Percentiles rank a stretch among this genome's conserved stretches.
phyloP scores from a whole-genome alignment of 2,888 invertebrate species.

The Masnerella sp. region DNA sequence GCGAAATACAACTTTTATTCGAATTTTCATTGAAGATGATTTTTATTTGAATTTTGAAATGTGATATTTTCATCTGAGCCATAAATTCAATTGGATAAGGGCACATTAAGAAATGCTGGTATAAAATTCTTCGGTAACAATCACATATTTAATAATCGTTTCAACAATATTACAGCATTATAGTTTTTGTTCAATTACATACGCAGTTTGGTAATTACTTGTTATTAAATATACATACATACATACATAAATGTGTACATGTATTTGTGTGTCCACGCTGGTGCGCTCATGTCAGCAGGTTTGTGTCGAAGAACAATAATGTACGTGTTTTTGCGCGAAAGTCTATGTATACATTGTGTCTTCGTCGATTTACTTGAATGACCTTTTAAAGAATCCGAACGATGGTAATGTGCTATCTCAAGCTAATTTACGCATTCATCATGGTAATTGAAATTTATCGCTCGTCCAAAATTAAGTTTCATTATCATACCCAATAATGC shows the following conservation, averaged over 20 bases:
- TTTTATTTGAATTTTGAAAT: too few relatives aligned
- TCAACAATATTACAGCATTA: conserved; percentile 76
- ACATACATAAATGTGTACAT: conserved; percentile 67
- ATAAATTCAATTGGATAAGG: too few relatives aligned
- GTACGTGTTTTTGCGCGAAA: conserved; percentile 43
- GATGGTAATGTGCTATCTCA: too few relatives aligned
- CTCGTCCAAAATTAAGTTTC: neutral
- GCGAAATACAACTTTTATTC: too few relatives aligned
- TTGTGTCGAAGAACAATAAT: conserved; percentile 55
- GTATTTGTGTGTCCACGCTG: conserved; percentile 53
- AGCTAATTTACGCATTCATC: conserved; percentile 2
- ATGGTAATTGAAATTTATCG: neutral
- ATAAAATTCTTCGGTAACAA: conserved; percentile 76
- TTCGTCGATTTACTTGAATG: conserved; percentile 33
- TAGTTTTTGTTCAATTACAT: conserved; percentile 69
- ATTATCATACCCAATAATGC: too few relatives aligned
- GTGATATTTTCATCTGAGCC: too few relatives aligned
- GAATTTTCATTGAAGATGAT: too few relatives aligned
- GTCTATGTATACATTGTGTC: conserved; percentile 35
- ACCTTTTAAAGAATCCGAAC: conserved; percentile 7
- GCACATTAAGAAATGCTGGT: conserved; percentile 22
- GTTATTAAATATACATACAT: conserved; percentile 75
- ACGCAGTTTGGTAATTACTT: conserved; percentile 70
- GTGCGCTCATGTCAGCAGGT: conserved; percentile 46
- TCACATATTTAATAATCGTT: conserved; percentile 77